These are phyloP conservation scores for Caenorhabditis auriculariae DNA, from an alignment of 2,888 invertebrate species.

Conservation along the genomic window DNA sequence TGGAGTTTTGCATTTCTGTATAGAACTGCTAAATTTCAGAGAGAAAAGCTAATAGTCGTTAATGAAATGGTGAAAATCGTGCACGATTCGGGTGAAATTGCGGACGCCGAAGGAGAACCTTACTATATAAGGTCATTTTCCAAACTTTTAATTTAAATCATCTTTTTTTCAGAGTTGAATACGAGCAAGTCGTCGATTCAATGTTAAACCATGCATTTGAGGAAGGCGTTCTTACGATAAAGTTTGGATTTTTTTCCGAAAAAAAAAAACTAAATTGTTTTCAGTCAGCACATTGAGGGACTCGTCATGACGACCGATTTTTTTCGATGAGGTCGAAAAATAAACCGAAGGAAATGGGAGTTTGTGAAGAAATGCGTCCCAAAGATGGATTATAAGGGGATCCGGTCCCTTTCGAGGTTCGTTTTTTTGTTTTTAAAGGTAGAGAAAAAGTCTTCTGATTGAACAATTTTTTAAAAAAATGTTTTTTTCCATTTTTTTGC, in stretches of 20 bases:
- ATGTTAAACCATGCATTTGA: conserved; percentile 8
- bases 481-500: not conserved
- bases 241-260: conserved; percentile 1
- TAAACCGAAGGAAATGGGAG: conserved; percentile 19
- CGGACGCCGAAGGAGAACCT: conserved; percentile 8
- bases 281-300: conserved; percentile 15
- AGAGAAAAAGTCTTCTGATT: too few species aligned
- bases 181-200: conserved; percentile 17
- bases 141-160: not conserved
- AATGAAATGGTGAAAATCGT: conserved; percentile 20
- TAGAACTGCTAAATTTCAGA: not conserved
- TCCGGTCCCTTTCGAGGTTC: conserved; percentile 12
- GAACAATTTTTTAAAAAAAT: not conserved
- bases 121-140: not conserved
- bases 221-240: not conserved
- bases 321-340: conserved; percentile 17
- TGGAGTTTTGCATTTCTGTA: not conserved
- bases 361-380: conserved; percentile 21
- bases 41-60: not conserved
- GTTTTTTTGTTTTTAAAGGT: too few species aligned
- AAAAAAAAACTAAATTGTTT: conserved; percentile 6
- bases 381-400: conserved; percentile 34
- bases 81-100: conserved; percentile 12
- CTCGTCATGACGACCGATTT: conserved; percentile 35
- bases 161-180: conserved; percentile 8